Percentiles rank a stretch among this genome's conserved stretches.
phyloP scores from a whole-genome alignment of 2,888 invertebrate species.

The Spodoptera littoralis region DNA sequence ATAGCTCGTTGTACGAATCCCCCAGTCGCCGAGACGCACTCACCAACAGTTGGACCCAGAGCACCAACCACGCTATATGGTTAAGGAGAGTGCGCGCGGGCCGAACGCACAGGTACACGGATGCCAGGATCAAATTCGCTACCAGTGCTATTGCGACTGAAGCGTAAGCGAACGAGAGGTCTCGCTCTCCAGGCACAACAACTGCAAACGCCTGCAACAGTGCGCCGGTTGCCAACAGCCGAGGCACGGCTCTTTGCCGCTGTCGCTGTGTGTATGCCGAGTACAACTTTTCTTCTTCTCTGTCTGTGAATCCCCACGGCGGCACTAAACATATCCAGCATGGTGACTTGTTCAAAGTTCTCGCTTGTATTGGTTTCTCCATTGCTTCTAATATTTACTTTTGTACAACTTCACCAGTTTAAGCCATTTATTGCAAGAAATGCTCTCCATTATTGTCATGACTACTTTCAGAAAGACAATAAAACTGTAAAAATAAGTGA shows the following conservation, averaged over 20 bases:
- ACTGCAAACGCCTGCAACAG: slow-evolving; percentile 76
- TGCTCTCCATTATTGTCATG: slow-evolving; percentile 40
- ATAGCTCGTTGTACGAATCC: slow-evolving; percentile 89
- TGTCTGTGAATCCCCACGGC: slow-evolving; percentile 79
- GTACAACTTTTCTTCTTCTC: slow-evolving; percentile 80
- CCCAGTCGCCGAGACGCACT: slow-evolving; percentile 84
- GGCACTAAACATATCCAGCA: slow-evolving; percentile 73
- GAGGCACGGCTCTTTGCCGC: slow-evolving; percentile 78
- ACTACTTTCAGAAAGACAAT: slow-evolving; percentile 16
- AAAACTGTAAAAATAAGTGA: slow-evolving; percentile 5
- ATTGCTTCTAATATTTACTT: slow-evolving; percentile 59
- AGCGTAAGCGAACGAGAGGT: slow-evolving; percentile 72
- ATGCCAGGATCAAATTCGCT: slow-evolving; percentile 68
- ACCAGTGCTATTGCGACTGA: slow-evolving; percentile 68
- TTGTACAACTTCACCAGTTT: slow-evolving; percentile 25
- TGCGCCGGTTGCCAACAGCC: slow-evolving; percentile 75
- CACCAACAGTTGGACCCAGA: slow-evolving; percentile 80
- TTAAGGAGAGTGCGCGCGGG: slow-evolving; percentile 87
- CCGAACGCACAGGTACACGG: slow-evolving; percentile 66
- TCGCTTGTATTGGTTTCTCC: slow-evolving; percentile 74
- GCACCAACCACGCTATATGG: slow-evolving; percentile 91
- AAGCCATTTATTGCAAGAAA: slow-evolving; percentile 31
- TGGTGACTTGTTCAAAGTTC: slow-evolving; percentile 66
- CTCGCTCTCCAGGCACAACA: slow-evolving; percentile 81
- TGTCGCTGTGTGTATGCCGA: slow-evolving; percentile 79